phyloP scores from a whole-genome alignment of 2,888 invertebrate species.

The Horisme vitalbata region DNA sequence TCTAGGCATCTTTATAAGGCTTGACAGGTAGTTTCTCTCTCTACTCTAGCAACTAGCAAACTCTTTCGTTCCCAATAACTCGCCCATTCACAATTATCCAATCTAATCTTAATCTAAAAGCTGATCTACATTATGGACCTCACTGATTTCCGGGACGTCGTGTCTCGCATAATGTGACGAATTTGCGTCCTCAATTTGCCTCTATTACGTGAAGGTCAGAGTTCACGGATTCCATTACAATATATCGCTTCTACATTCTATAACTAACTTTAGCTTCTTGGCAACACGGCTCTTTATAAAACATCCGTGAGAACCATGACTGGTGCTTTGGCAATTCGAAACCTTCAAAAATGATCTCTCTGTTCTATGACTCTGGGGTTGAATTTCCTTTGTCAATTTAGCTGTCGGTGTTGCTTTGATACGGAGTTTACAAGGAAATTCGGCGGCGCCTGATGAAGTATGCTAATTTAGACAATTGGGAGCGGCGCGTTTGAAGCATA shows the following conservation, averaged over 20 bases:
- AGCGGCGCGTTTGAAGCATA: conserved; percentile 51
- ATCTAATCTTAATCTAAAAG: not conserved
- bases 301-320: conserved; percentile 17
- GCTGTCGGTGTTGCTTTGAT: conserved; percentile 59
- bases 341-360: conserved; percentile 35
- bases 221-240: conserved; percentile 52
- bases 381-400: conserved; percentile 30
- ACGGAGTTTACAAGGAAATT: conserved; percentile 58
- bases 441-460: conserved; percentile 68
- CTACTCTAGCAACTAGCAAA: too few species aligned
- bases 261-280: conserved; percentile 33
- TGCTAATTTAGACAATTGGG: conserved; percentile 74
- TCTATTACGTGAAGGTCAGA: conserved; percentile 64
- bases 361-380: conserved; percentile 29
- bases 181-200: conserved; percentile 69
- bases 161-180: conserved; percentile 55
- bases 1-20: too few species aligned
- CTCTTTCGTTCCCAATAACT: too few species aligned
- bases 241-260: conserved; percentile 17
- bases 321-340: conserved; percentile 18
- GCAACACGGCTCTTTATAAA: conserved; percentile 33
- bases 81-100: too few species aligned
- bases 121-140: conserved; percentile 27
- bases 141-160: conserved; percentile 26
- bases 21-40: too few species aligned